These are phyloP conservation scores for Sebastes ruberrimus DNA, from an alignment of 2,797 vertebrate genomes.

Conservation along the genomic window DNA sequence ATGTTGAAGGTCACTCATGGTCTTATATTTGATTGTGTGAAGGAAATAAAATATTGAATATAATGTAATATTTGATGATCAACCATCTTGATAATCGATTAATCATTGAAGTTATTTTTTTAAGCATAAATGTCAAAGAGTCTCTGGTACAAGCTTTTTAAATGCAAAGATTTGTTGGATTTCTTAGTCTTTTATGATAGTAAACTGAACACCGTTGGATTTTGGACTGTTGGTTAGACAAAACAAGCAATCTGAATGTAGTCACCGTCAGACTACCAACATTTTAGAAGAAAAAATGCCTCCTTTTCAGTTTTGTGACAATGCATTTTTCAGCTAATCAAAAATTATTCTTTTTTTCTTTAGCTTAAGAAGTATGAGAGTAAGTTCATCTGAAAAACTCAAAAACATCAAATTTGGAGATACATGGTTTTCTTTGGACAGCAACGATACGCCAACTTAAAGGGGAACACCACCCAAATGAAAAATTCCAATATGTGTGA, in stretches of 20 bases:
- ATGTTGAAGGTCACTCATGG: constrained; percentile 40
- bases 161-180: background rate
- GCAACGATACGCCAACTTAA: too few relatives aligned
- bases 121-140: background rate
- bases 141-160: background rate
- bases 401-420: background rate
- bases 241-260: background rate
- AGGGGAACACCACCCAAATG: too few relatives aligned
- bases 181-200: background rate
- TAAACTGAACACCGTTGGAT: background rate
- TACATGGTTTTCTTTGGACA: background rate
- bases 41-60: background rate
- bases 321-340: background rate
- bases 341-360: background rate
- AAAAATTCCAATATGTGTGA: too few relatives aligned
- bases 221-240: background rate
- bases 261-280: too few relatives aligned
- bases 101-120: background rate
- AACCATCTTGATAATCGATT: background rate
- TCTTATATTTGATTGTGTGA: background rate
- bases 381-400: background rate
- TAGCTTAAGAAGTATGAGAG: background rate
- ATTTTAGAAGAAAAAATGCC: background rate
- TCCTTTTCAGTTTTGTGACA: background rate
- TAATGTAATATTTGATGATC: background rate